Conservation (phyloP, 2,113 vertebrate genomes). For the Oxyruncus cristatus region DNA sequence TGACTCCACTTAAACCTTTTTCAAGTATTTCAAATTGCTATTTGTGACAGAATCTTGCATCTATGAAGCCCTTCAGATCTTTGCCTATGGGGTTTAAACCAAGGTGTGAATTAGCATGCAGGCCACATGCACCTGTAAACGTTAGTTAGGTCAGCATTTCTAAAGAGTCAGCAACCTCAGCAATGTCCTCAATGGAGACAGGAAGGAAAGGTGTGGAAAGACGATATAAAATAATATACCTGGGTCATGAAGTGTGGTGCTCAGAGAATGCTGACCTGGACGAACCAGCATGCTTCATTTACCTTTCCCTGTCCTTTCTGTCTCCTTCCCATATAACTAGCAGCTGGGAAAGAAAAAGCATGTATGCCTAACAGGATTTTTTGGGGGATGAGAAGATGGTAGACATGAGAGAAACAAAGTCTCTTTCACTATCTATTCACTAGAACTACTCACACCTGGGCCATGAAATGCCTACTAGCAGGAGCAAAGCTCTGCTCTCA, state of each 20-base stretch:
- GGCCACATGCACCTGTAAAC: not conserved
- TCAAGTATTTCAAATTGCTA: not conserved
- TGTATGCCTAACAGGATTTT: not conserved
- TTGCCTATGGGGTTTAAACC: not conserved
- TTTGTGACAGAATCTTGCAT: not conserved
- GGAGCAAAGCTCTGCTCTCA: not conserved
- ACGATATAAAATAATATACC: not conserved
- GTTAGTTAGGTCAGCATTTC: not conserved
- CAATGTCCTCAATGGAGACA: not conserved
- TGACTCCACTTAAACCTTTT: not conserved
- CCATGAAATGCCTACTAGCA: not conserved
- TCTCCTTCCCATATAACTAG: not conserved
- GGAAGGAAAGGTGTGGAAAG: not conserved
- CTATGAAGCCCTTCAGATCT: not conserved
- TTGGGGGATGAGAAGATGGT: not conserved
- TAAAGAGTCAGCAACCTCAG: not conserved
- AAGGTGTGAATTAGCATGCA: not conserved
- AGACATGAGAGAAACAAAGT: accelerated
- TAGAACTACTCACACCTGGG: not conserved
- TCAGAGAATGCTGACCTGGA: not conserved
- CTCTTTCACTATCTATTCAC: not conserved
- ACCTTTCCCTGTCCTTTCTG: not conserved
- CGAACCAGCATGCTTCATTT: not conserved
- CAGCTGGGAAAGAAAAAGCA: not conserved
- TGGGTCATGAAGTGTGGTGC: accelerated